Percentiles rank a stretch among this genome's conserved stretches.
Conservation (phyloP, 2,113 vertebrate species). For the Sigmodon hispidus region DNA sequence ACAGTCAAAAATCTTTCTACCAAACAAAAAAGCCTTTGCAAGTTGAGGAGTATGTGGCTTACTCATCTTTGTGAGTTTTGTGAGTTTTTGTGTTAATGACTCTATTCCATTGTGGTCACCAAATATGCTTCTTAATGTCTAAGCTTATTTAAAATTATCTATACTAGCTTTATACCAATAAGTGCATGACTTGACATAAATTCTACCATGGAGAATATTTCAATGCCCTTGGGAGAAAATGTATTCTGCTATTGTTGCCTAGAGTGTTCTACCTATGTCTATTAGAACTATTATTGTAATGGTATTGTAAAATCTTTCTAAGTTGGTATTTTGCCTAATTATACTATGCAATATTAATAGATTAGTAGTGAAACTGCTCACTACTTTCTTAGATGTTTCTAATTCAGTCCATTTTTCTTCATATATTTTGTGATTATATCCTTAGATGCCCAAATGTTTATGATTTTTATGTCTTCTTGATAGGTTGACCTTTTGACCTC, state of each 20-base stretch:
- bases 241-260: neutral
- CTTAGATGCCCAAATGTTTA: neutral
- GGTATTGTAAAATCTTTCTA: neutral
- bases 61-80: neutral
- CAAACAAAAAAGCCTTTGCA: neutral
- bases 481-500: neutral
- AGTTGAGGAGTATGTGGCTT: neutral
- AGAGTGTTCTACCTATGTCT: neutral
- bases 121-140: neutral
- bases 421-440: neutral
- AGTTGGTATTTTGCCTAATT: neutral
- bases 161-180: neutral
- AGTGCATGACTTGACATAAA: neutral
- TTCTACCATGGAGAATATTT: neutral
- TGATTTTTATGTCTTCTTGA: neutral
- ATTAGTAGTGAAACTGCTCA: neutral
- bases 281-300: neutral
- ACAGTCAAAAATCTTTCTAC: neutral
- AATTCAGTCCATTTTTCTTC: constrained; percentile 3
- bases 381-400: neutral
- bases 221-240: neutral
- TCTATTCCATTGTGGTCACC: neutral
- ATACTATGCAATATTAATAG: neutral
- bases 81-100: neutral
- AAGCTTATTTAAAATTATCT: neutral